Evolutionary conservation across 2,888 invertebrate genomes (phyloP).

Genomic region (Sinhomidia bicolor): DNA sequence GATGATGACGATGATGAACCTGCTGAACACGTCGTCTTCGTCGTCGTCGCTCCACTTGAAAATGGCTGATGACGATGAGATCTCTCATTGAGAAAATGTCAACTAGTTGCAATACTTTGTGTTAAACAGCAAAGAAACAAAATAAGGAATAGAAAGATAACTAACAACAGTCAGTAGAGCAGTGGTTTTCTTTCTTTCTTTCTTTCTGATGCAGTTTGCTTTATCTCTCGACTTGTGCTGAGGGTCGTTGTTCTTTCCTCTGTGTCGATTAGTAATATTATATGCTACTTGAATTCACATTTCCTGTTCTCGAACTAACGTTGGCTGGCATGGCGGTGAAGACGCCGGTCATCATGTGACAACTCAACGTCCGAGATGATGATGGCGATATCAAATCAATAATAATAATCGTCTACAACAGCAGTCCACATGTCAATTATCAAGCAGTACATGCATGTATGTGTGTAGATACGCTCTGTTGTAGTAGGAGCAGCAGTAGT

Average conservation of each 20-base stretch:
- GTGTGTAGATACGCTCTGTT: too few species aligned
- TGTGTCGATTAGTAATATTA: conserved; percentile 7
- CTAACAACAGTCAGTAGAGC: background rate
- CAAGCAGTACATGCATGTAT: background rate
- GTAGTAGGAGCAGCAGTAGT: too few species aligned
- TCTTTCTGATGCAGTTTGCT: background rate
- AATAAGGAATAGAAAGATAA: background rate
- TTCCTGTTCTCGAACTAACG: background rate
- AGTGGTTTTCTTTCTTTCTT: background rate
- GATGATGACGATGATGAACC: too few species aligned
- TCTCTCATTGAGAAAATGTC: conserved; percentile 69
- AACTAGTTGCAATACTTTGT: conserved; percentile 32
- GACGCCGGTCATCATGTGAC: conserved; percentile 26
- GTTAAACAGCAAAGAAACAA: conserved; percentile 28
- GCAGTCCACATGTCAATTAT: conserved; percentile 10
- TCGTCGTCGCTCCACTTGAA: conserved; percentile 61
- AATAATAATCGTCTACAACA: conserved; percentile 2
- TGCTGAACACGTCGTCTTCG: conserved; percentile 38
- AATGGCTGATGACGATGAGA: conserved; percentile 55
- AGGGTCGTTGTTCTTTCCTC: background rate
- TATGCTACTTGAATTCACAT: background rate
- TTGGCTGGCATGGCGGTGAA: conserved; percentile 11
- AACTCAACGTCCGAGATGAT: background rate
- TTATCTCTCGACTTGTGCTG: background rate
- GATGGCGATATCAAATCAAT: conserved; percentile 28